Percentiles rank a stretch among this genome's conserved stretches.
Conservation (phyloP, 1,140 invertebrate genomes). For the Drosophila murphyi region DNA sequence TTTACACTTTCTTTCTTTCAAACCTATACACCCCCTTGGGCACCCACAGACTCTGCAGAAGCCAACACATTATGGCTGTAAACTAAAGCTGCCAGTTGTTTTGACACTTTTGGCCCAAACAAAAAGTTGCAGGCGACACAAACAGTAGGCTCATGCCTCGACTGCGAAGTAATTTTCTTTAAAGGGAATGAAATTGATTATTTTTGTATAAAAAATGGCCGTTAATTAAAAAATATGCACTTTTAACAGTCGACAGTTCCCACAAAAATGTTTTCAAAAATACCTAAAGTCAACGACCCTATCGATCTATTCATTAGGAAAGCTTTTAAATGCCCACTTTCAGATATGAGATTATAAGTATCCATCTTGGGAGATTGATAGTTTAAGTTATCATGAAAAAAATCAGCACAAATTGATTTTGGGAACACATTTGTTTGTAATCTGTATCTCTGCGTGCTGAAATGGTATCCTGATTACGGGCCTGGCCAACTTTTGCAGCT, state of each 20-base stretch:
- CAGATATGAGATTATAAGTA: too few species aligned
- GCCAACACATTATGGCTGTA: conserved; percentile 11
- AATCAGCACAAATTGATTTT: neutral
- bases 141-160: conserved; percentile 27
- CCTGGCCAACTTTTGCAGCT: conserved; percentile 44
- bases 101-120: conserved; percentile 73
- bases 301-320: too few species aligned
- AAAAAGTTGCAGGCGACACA: conserved; percentile 47
- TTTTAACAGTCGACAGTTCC: too few species aligned
- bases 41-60: conserved; percentile 11
- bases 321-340: too few species aligned
- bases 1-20: conserved; percentile 66
- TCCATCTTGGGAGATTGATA: too few species aligned
- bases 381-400: neutral
- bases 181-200: neutral
- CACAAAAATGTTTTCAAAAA: too few species aligned
- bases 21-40: conserved; percentile 24
- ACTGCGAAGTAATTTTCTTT: neutral
- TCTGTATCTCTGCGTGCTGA: conserved; percentile 2
- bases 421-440: neutral
- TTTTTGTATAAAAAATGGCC: too few species aligned
- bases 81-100: conserved; percentile 64
- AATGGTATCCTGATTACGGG: conserved; percentile 46
- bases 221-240: too few species aligned
- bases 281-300: too few species aligned